Percentiles rank a stretch among this genome's conserved stretches.
These are phyloP conservation scores for Hycleus phaleratus DNA, from an alignment of 1,140 invertebrate species.

Conservation along the genomic window DNA sequence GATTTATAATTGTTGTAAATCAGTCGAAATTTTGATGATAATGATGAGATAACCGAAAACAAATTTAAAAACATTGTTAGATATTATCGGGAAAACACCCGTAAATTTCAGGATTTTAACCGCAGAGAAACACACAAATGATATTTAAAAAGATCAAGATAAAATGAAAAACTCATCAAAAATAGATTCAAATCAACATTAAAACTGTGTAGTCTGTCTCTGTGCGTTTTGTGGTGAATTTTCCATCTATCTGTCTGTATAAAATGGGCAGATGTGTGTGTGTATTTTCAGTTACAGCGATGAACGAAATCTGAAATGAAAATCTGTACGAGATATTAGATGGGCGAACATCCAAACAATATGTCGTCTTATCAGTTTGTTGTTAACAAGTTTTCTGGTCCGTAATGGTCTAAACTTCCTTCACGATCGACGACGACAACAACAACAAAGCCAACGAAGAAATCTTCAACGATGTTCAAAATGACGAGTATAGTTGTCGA, in stretches of 20 bases:
- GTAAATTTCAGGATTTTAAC: constrained; percentile 10
- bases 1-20: constrained; percentile 16
- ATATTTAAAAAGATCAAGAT: constrained; percentile 34
- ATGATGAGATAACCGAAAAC: constrained; percentile 17
- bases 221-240: background rate
- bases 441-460: too few relatives aligned
- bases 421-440: background rate
- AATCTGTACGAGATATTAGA: constrained; percentile 29
- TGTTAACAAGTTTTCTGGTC: constrained; percentile 40
- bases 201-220: constrained; percentile 25
- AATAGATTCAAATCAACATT: constrained; percentile 39
- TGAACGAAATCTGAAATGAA: constrained; percentile 38
- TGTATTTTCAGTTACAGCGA: background rate
- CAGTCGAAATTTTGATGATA: constrained; percentile 4
- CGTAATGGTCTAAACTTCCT: constrained; percentile 34
- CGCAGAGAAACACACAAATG: constrained; percentile 15
- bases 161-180: constrained; percentile 37
- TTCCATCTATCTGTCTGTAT: too few relatives aligned
- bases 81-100: constrained; percentile 11
- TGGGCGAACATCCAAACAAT: constrained; percentile 38
- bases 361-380: constrained; percentile 38
- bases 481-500: constrained; percentile 28
- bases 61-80: constrained; percentile 24
- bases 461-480: background rate
- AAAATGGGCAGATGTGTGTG: background rate